Percentiles rank a stretch among this genome's conserved stretches.
These are phyloP conservation scores for Caenorhabditis zanzibari DNA, from an alignment of 2,888 invertebrate genomes.

Conservation along the genomic window DNA sequence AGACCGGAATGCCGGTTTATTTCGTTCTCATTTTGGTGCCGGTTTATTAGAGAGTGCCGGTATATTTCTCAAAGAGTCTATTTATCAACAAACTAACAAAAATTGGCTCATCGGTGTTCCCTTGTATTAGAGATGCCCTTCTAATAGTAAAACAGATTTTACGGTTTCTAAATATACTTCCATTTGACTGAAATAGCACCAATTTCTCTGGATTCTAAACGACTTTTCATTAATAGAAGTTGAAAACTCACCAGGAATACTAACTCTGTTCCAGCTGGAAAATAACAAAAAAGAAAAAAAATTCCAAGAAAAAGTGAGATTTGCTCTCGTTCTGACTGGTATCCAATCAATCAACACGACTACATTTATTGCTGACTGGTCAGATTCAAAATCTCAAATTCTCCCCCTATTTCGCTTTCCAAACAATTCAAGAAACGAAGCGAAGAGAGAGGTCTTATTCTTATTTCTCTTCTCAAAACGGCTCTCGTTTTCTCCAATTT, in stretches of 20 bases:
- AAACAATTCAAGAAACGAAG: conserved; percentile 33
- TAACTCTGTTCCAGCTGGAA: not conserved
- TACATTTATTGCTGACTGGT: conserved; percentile 16
- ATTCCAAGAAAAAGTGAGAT: not conserved
- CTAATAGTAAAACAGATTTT: no score
- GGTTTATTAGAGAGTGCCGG: no score
- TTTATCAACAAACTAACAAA: no score
- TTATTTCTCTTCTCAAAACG: not conserved
- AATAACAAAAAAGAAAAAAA: conserved; percentile 2
- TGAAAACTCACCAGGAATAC: not conserved
- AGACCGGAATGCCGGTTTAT: no score
- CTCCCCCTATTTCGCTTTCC: not conserved
- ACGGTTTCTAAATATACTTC: no score
- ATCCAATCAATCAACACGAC: conserved; percentile 35
- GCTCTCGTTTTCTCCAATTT: conserved; percentile 42
- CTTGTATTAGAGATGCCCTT: no score
- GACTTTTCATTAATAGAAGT: not conserved
- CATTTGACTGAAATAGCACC: no score
- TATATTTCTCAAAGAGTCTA: no score
- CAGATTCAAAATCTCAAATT: conserved; percentile 13
- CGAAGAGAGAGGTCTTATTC: not conserved
- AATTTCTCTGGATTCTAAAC: no score
- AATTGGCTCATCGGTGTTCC: no score
- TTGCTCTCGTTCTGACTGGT: conserved; percentile 19
- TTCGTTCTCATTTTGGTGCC: no score